Evolutionary conservation across 64 coral and sea anemone genomes (phyloP).

Genomic region (Montipora foliosa): DNA sequence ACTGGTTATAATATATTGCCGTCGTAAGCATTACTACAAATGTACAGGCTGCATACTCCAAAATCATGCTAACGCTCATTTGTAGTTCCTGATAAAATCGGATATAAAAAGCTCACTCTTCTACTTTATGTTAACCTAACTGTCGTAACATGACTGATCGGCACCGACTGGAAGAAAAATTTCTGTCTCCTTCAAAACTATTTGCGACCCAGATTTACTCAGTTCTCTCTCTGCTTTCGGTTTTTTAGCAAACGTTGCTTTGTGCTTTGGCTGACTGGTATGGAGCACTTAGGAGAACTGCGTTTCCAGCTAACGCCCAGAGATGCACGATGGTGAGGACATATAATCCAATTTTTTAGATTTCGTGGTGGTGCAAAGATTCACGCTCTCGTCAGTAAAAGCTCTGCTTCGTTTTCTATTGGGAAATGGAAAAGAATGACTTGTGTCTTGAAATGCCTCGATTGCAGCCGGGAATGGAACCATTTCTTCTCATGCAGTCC

Average conservation of each 20-base stretch:
- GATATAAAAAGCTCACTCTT: too few relatives aligned
- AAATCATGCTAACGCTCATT: too few relatives aligned
- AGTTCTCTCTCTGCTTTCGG: slow-evolving; percentile 38
- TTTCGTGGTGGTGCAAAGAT: slow-evolving; percentile 20
- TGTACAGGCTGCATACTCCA: too few relatives aligned
- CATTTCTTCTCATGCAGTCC: not conserved
- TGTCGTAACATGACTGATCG: not conserved
- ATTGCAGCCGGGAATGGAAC: slow-evolving; percentile 5
- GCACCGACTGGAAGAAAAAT: slow-evolving; percentile 28
- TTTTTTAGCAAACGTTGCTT: not conserved
- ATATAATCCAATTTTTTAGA: slow-evolving; percentile 6
- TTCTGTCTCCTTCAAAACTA: not conserved
- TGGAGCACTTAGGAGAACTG: slow-evolving; percentile 7
- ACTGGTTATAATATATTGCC: too few relatives aligned
- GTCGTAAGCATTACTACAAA: too few relatives aligned
- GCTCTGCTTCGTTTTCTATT: slow-evolving; percentile 20
- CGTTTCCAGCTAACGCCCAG: slow-evolving; percentile 33
- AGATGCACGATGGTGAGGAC: slow-evolving; percentile 34
- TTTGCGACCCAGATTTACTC: slow-evolving; percentile 9
- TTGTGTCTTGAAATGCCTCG: not conserved
- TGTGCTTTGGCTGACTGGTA: slow-evolving; percentile 21
- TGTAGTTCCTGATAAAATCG: too few relatives aligned
- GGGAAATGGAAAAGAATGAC: not conserved
- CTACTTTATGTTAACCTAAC: too few relatives aligned
- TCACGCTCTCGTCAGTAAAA: slow-evolving; percentile 4